These are phyloP conservation scores for Lithophane leautieri DNA, from an alignment of 2,888 invertebrate species.

Conservation along the genomic window DNA sequence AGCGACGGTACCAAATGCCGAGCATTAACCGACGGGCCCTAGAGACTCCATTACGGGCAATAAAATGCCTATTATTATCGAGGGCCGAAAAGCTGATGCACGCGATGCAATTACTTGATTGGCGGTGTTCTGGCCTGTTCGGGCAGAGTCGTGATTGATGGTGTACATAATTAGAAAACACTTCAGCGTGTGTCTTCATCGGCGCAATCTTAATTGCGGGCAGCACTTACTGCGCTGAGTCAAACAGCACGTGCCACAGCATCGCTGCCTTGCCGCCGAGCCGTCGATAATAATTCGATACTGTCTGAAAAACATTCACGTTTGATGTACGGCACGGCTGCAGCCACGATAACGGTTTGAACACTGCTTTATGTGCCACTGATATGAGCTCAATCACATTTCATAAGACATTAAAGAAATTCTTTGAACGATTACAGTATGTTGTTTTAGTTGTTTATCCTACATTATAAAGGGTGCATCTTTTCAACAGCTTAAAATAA, in stretches of 20 bases:
- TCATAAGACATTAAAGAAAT: conserved; percentile 61
- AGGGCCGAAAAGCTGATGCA: conserved; percentile 90
- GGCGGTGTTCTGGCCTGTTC: conserved; percentile 87
- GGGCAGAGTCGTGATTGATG: conserved; percentile 88
- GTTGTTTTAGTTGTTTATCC: conserved; percentile 2
- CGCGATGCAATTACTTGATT: conserved; percentile 91
- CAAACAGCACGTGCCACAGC: conserved; percentile 84
- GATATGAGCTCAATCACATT: conserved; percentile 62
- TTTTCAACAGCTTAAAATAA: neutral
- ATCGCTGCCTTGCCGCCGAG: conserved; percentile 64
- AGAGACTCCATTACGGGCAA: conserved; percentile 90
- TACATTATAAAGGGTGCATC: conserved; percentile 24
- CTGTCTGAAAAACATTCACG: conserved; percentile 69
- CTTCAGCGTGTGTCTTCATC: conserved; percentile 90
- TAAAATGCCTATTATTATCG: conserved; percentile 91
- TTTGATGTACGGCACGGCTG: conserved; percentile 66
- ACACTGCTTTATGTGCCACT: conserved; percentile 64
- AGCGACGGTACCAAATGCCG: conserved; percentile 81
- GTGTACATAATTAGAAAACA: conserved; percentile 90
- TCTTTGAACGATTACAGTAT: conserved; percentile 48
- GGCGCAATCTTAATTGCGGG: conserved; percentile 88
- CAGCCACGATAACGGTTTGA: conserved; percentile 61
- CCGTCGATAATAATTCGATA: conserved; percentile 73
- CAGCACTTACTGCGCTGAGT: conserved; percentile 89
- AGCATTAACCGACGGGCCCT: conserved; percentile 87